Evolutionary conservation across 2,888 invertebrate genomes (phyloP).

Genomic region (Trachelus iudaicus): DNA sequence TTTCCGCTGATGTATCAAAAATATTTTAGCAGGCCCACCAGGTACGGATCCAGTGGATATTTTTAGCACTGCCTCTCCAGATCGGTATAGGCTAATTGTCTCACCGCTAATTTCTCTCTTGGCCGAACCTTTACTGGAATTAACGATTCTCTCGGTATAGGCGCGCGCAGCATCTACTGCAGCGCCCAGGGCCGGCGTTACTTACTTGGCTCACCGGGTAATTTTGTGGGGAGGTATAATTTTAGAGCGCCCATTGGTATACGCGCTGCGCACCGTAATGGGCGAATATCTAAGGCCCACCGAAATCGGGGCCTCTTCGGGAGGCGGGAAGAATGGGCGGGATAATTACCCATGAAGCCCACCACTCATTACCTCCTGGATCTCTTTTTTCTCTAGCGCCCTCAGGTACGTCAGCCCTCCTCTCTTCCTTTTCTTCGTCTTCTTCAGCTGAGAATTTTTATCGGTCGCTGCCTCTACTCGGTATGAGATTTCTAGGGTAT

Average conservation of each 20-base stretch:
- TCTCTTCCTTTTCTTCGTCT: conserved; percentile 29
- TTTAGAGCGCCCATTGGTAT: conserved; percentile 45
- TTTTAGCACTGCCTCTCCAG: background rate
- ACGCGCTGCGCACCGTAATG: conserved; percentile 43
- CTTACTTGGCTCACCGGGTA: conserved; percentile 49
- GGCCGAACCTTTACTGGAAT: background rate
- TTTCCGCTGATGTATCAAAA: background rate
- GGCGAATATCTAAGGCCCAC: conserved; percentile 52
- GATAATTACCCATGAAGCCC: conserved; percentile 62
- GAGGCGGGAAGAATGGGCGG: conserved; percentile 64
- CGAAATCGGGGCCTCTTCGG: conserved; percentile 44
- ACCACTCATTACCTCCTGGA: conserved; percentile 59
- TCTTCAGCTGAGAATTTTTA: background rate
- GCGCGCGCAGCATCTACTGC: background rate
- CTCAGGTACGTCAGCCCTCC: conserved; percentile 37
- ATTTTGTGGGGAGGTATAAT: conserved; percentile 62
- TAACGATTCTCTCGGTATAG: background rate
- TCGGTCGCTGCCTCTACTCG: background rate
- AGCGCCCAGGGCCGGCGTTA: conserved; percentile 42
- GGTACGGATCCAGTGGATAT: background rate
- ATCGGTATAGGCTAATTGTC: background rate
- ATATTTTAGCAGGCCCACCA: background rate
- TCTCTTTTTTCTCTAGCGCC: conserved; percentile 11
- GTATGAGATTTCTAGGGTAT: background rate
- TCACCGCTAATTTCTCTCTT: background rate